phyloP scores from a whole-genome alignment of 2,888 invertebrate genomes.

The Linnaemya tessellans region DNA sequence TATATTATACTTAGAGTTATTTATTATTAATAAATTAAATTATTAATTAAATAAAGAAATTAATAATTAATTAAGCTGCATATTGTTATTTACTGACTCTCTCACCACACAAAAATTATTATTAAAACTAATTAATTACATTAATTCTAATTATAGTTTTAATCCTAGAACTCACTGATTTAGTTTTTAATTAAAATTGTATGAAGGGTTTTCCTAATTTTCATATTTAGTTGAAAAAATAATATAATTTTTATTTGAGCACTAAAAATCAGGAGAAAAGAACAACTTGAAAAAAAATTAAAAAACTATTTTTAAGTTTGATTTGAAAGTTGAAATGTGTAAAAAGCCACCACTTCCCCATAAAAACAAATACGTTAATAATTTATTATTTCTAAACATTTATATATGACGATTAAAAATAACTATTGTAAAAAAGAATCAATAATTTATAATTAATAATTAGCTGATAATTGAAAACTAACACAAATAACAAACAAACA shows the following conservation, averaged over 20 bases:
- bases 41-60: constrained; percentile 47
- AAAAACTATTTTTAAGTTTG: constrained; percentile 59
- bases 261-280: not conserved
- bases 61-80: constrained; percentile 50
- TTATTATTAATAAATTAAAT: constrained; percentile 56
- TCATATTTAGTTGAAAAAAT: constrained; percentile 1
- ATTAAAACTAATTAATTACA: constrained; percentile 25
- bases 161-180: constrained; percentile 34
- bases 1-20: constrained; percentile 58
- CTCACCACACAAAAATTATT: constrained; percentile 45
- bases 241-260: not conserved
- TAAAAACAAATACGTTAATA: constrained; percentile 55
- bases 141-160: constrained; percentile 37
- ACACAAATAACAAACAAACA: constrained; percentile 47
- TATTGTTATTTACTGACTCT: constrained; percentile 69
- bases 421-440: constrained; percentile 67
- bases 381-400: constrained; percentile 72
- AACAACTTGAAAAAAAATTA: constrained; percentile 14
- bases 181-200: constrained; percentile 44
- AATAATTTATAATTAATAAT: constrained; percentile 57
- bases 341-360: constrained; percentile 15
- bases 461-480: constrained; percentile 43
- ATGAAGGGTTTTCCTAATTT: constrained; percentile 3
- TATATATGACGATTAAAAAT: constrained; percentile 62
- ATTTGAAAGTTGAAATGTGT: constrained; percentile 31